Evolutionary conservation across 1,140 invertebrate species (phyloP).

Genomic region (Papilio helenus): DNA sequence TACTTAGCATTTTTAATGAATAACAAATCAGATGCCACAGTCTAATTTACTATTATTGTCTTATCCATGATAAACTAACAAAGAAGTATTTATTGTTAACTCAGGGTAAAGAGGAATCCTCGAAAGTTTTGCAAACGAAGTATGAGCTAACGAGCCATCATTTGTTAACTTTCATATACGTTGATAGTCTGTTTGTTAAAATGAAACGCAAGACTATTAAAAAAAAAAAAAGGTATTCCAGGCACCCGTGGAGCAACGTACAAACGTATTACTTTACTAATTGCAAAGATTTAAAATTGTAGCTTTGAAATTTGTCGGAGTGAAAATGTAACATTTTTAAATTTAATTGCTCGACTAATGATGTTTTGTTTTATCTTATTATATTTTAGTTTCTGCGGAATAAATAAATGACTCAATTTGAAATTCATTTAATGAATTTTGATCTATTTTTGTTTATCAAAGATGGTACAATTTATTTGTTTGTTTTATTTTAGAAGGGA

Average conservation of each 20-base stretch:
- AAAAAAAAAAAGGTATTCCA: background rate
- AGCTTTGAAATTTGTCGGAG: background rate
- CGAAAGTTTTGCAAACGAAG: conserved; percentile 38
- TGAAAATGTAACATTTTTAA: conserved; percentile 13
- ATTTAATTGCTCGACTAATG: conserved; percentile 3
- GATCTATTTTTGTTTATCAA: background rate
- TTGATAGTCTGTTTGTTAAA: conserved; percentile 25
- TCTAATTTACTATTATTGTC: background rate
- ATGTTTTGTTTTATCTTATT: background rate
- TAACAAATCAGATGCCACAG: no score
- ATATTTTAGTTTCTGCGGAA: background rate
- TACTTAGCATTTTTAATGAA: no score
- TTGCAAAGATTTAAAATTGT: conserved; percentile 22
- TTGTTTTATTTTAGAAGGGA: background rate
- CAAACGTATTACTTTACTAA: background rate
- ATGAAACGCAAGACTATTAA: conserved; percentile 12
- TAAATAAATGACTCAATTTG: background rate
- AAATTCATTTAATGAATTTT: background rate
- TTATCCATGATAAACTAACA: conserved; percentile 24
- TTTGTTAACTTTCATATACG: conserved; percentile 42
- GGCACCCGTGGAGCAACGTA: background rate
- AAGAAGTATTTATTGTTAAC: conserved; percentile 19
- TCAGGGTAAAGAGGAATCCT: conserved; percentile 9
- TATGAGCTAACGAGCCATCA: conserved; percentile 44
- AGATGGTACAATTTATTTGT: background rate